Conservation (phyloP, 2,113 vertebrate species). For the Rutilus rutilus region DNA sequence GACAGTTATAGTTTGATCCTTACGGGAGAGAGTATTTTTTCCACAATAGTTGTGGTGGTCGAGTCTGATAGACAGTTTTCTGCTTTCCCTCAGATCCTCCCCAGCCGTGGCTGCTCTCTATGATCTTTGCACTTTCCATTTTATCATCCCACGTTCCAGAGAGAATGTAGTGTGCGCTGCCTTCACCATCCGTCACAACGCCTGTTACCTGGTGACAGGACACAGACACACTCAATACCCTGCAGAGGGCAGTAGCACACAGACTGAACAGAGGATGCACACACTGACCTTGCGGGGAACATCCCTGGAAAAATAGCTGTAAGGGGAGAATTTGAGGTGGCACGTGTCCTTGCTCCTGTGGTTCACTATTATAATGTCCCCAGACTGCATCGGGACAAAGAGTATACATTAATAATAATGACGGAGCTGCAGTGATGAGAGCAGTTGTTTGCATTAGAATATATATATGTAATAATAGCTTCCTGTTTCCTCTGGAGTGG, state of each 20-base stretch:
- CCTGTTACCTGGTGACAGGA: slow-evolving; percentile 83
- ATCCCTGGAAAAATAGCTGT: slow-evolving; percentile 97
- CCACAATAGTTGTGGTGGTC: slow-evolving; percentile 90
- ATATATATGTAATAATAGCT: not conserved
- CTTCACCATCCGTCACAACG: slow-evolving; percentile 83
- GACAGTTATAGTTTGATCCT: not conserved
- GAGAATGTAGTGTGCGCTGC: slow-evolving; percentile 87
- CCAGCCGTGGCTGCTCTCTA: slow-evolving; percentile 86
- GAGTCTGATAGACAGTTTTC: slow-evolving; percentile 93
- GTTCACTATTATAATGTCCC: slow-evolving; percentile 94
- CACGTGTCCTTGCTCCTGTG: slow-evolving; percentile 91
- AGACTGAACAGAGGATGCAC: not conserved
- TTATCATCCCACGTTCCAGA: slow-evolving; percentile 95
- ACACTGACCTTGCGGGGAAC: slow-evolving; percentile 86
- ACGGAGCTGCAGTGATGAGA: not conserved
- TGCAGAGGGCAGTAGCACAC: slow-evolving; percentile 25
- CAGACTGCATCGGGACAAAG: slow-evolving; percentile 78
- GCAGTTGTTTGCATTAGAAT: not conserved
- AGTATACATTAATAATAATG: not conserved
- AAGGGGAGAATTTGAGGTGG: slow-evolving; percentile 93
- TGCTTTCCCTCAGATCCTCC: slow-evolving; percentile 86
- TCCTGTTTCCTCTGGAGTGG: not conserved
- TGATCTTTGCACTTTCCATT: slow-evolving; percentile 91
- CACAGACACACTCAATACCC: not conserved
- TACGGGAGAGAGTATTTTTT: slow-evolving; percentile 95